Evolutionary conservation across 2,888 invertebrate genomes (phyloP), one percentile per base, ranked within the genome.

Genomic region (Troglohyphantes excavatus): DNA sequence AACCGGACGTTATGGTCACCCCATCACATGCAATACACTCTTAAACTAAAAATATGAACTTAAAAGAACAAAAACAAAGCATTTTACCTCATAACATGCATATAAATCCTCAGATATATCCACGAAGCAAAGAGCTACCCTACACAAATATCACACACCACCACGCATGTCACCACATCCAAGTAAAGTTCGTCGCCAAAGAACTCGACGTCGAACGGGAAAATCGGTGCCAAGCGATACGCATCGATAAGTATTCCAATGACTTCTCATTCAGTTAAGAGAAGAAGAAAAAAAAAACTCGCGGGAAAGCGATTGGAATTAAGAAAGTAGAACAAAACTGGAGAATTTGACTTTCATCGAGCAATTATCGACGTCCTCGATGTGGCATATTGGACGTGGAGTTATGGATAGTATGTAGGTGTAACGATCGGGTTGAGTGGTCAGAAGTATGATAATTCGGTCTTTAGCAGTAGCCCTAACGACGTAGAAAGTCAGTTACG

Each of bases 191-290:
- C 33, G 33, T 33, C 33, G 9, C 33, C n/a, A 2, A 13, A 53
- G 53, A 53, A 53, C 5, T 13, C 17, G 53, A 53, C 21, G 13
- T 76, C 76, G 33, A 68, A 61, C 33, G 6, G 13, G 13, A 39
- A 73, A 81, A 87, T 79, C 53, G 72, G 79, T 87, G 87, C 87
- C 87, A 87, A 17, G 23, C 46, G 87, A 78, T 63, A 65, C 79
- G 87, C 79, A 19, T 81, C 59, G 63, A 17, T 53, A 53, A 53
- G 17, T 53, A 53, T n/a, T 53, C 53, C 53, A 53, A 53, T 53
- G n/a, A 53, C 3, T 53, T 53, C 53, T 53, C n/a, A 5, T 53
- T n/a, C n/a, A n/a, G 13, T n/a, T 33, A 78, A 23, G 29, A 67
- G n/a, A 23, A 17, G 11, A 13, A 70, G 29, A 70, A 68, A 17